These are phyloP conservation scores for Pachycephala philippinensis DNA, from an alignment of 2,113 vertebrate genomes.

Conservation along the genomic window DNA sequence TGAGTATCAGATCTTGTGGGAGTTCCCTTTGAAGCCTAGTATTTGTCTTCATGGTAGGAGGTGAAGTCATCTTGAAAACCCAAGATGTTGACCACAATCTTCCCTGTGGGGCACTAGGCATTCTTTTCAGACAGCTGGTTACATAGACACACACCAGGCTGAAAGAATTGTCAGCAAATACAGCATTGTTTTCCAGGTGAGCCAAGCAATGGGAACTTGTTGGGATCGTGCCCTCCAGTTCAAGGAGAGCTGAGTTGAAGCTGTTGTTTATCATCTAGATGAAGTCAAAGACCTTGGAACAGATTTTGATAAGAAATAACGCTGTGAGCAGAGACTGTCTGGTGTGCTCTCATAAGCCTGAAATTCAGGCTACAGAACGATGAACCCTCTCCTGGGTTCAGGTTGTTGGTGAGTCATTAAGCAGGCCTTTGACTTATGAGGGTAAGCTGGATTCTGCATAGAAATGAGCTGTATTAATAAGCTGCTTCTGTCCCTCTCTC, in stretches of 20 bases:
- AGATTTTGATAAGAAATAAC: background rate
- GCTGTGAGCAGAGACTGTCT: background rate
- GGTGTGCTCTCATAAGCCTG: background rate
- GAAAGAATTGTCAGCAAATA: background rate
- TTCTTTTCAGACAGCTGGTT: background rate
- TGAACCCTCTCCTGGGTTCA: background rate
- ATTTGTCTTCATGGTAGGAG: background rate
- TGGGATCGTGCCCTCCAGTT: background rate
- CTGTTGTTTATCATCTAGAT: background rate
- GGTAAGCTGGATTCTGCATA: background rate
- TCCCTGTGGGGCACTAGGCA: background rate
- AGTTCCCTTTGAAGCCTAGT: background rate
- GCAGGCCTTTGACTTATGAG: background rate
- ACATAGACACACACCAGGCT: background rate
- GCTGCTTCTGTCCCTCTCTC: background rate
- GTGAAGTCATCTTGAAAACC: background rate
- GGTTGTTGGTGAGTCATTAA: background rate
- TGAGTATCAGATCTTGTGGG: background rate
- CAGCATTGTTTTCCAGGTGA: background rate
- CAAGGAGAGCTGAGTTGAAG: background rate
- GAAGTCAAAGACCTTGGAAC: background rate
- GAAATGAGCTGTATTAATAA: background rate
- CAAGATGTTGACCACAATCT: background rate
- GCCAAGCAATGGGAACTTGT: background rate
- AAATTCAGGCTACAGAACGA: background rate